These are phyloP conservation scores for Pseudorhombus dupliciocellatus DNA, from an alignment of 2,113 vertebrate genomes.

Conservation along the genomic window DNA sequence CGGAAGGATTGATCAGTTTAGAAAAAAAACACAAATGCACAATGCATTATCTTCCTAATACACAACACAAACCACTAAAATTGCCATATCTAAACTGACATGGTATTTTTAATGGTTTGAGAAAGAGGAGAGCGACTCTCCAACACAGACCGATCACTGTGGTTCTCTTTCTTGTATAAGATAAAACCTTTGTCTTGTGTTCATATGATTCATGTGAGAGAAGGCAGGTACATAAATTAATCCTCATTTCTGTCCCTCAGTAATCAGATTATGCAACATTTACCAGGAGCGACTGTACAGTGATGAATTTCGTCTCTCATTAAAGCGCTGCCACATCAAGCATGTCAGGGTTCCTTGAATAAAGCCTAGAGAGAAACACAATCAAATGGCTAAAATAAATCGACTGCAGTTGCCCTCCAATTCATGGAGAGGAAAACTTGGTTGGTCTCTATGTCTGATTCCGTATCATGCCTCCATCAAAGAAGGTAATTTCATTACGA, in stretches of 20 bases:
- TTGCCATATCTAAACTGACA: too few species aligned
- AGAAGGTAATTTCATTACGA: constrained; percentile 65
- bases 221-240: neutral
- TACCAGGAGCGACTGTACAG: neutral
- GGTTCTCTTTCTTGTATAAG: neutral
- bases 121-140: neutral
- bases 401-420: neutral
- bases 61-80: neutral
- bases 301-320: neutral
- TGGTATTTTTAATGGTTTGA: too few species aligned
- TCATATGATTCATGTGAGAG: neutral
- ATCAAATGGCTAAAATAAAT: neutral
- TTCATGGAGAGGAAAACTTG: neutral
- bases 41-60: constrained; percentile 11
- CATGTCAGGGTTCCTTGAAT: too few species aligned
- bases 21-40: constrained; percentile 9
- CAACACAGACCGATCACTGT: neutral
- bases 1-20: constrained; percentile 17
- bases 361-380: neutral
- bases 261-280: constrained; percentile 2
- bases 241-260: neutral
- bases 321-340: constrained; percentile 18
- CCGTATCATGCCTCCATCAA: constrained; percentile 38
- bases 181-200: neutral
- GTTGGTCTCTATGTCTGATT: constrained; percentile 15